Base-by-base conservation (phyloP, 2,797 vertebrate species). In the Lepus townsendii region DNA sequence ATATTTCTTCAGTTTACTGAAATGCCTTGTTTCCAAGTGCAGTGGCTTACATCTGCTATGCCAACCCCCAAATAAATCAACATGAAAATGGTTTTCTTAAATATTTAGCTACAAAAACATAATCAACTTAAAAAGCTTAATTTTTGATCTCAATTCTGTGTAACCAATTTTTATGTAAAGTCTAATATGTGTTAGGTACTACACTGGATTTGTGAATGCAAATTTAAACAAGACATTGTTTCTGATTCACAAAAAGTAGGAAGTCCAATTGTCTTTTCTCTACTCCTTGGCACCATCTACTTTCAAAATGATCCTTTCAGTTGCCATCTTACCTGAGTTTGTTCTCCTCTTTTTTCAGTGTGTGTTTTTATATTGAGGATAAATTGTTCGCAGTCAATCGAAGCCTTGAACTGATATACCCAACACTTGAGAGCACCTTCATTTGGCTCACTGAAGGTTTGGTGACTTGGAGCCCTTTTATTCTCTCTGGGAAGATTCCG, bases 1-100 rank as follows among this genome's bases (percentile, higher is more conserved):
- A 75, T 65, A 69, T 63, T 92, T 57, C 30, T 77, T 86, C 50
- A 85, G 63, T 92, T 86, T 93, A 82, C 72, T 71, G 85, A 80
- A 77, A 73, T 5, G 10, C 47, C 35, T 86, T 38, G 72, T 93
- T 93, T 90, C 47, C 66, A 69, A 68, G 76, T 71, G 22, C 22
- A 69, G 69, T 63, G 30, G 16, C 52, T 90, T 79, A 68, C 22
- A 71, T 90, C 32, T 89, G 65, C 32, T 79, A 89, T 8, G 13
- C 20, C 75, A 93, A 66, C 2, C 14, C 12, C 27, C 60, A 95
- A 76, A n/a, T 76, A 76, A 87, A 66, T 76, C 24, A 72, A 52
- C 42, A 79, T 47, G 66, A 80, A 68, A 91, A 92, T 50, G 9
- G 14, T 12, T 7, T 52, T 63, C 10, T 42, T n/a, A 96, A 92